phyloP scores from a whole-genome alignment of 2,888 invertebrate species.

The Epicampocera succincta region DNA sequence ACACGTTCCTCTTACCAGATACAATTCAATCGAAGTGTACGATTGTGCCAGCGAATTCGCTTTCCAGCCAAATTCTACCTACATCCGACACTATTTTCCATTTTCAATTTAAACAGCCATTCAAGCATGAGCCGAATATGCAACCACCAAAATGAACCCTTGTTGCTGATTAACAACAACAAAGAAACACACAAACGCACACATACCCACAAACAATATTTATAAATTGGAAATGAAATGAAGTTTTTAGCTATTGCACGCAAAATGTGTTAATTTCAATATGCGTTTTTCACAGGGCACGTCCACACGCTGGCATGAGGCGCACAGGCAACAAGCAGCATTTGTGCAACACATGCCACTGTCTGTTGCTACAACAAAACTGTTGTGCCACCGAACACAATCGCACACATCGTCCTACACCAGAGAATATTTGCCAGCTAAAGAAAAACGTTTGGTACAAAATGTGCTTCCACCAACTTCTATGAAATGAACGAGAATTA shows the following conservation, averaged over 20 bases:
- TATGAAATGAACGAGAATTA: constrained; percentile 51
- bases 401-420: background rate
- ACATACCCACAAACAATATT: background rate
- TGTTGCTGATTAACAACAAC: constrained; percentile 62
- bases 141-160: constrained; percentile 64
- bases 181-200: background rate
- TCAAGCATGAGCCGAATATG: constrained; percentile 59
- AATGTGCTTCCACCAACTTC: constrained; percentile 28
- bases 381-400: background rate
- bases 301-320: background rate
- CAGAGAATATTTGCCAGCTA: constrained; percentile 5
- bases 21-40: constrained; percentile 6
- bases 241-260: constrained; percentile 43
- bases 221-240: constrained; percentile 16
- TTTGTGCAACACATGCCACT: constrained; percentile 62
- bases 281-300: constrained; percentile 33
- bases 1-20: background rate
- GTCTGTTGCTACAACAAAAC: constrained; percentile 26
- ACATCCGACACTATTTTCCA: constrained; percentile 51
- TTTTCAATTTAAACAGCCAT: constrained; percentile 62
- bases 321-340: constrained; percentile 14
- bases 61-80: constrained; percentile 1
- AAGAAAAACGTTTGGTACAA: no score
- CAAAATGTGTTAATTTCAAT: constrained; percentile 64
- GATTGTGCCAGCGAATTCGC: background rate